Evolutionary conservation across 2,797 vertebrate species (phyloP).

Genomic region (Lutjanus campechanus): DNA sequence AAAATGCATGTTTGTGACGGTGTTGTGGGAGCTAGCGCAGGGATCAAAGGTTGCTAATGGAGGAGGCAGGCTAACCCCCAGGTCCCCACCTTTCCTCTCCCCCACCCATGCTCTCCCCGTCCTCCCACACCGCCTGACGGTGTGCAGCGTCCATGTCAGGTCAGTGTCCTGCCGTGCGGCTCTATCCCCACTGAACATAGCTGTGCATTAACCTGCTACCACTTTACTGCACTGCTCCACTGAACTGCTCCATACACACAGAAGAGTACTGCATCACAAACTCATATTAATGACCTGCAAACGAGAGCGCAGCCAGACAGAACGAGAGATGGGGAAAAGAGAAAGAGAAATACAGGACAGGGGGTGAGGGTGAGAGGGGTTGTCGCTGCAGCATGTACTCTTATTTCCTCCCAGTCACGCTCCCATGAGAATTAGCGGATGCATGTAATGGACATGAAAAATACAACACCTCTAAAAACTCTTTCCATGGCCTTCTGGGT

Average conservation of each 20-base stretch:
- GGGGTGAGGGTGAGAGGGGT: conserved; percentile 10
- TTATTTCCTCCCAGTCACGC: conserved; percentile 35
- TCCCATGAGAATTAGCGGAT: conserved; percentile 61
- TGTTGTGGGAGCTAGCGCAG: conserved; percentile 23
- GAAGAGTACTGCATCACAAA: conserved; percentile 28
- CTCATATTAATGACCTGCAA: conserved; percentile 51
- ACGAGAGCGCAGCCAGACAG: conserved; percentile 37
- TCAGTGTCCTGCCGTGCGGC: conserved; percentile 24
- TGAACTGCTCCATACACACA: conserved; percentile 26
- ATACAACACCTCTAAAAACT: conserved; percentile 77
- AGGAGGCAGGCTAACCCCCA: conserved; percentile 48
- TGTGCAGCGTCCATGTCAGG: conserved; percentile 15
- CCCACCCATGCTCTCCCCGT: conserved; percentile 2
- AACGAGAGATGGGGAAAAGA: conserved; percentile 4
- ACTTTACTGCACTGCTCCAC: conserved; percentile 35
- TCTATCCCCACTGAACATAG: conserved; percentile 33
- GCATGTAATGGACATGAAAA: conserved; percentile 83
- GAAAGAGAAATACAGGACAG: not conserved
- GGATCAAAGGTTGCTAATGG: conserved; percentile 74
- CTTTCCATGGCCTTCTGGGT: conserved; percentile 61
- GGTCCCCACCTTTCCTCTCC: conserved; percentile 8
- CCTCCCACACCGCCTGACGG: conserved; percentile 17
- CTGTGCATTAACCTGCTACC: conserved; percentile 52
- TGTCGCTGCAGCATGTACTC: conserved; percentile 43
- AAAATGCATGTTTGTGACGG: conserved; percentile 38